These are phyloP conservation scores for Drosophila vallismaia DNA, from an alignment of 2,888 invertebrate species.

Conservation along the genomic window DNA sequence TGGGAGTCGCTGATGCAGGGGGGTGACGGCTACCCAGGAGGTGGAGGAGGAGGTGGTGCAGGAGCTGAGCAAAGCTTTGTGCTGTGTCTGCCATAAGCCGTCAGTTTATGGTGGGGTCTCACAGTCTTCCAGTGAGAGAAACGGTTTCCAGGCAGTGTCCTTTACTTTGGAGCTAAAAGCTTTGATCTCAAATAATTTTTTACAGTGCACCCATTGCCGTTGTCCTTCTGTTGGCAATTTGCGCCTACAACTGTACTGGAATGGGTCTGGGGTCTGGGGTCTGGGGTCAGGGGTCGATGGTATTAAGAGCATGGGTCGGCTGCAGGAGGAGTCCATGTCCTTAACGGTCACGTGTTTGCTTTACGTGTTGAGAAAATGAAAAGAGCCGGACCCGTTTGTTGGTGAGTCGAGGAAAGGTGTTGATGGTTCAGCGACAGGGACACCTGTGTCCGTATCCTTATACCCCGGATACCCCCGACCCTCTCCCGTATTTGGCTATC, in stretches of 20 bases:
- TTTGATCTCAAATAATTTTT: neutral
- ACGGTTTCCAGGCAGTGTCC: neutral
- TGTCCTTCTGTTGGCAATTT: slow-evolving; percentile 79
- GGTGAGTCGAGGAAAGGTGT: slow-evolving; percentile 53
- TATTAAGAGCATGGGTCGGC: slow-evolving; percentile 21
- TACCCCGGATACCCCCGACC: slow-evolving; percentile 12
- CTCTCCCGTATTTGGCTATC: slow-evolving; percentile 15
- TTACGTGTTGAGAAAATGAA: slow-evolving; percentile 80
- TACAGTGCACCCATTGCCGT: slow-evolving; percentile 26
- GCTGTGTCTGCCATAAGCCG: slow-evolving; percentile 78
- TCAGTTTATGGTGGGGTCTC: slow-evolving; percentile 65
- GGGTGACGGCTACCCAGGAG: neutral
- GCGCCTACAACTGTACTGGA: slow-evolving; percentile 75
- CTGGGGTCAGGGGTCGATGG: neutral
- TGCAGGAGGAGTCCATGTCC: slow-evolving; percentile 60
- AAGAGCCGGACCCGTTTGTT: slow-evolving; percentile 57
- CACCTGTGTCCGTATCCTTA: slow-evolving; percentile 64
- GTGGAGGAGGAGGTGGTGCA: slow-evolving; percentile 3
- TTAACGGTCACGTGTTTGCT: slow-evolving; percentile 79
- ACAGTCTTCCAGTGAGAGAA: slow-evolving; percentile 17
- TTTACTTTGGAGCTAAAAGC: too few relatives aligned
- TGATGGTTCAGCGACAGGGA: slow-evolving; percentile 74
- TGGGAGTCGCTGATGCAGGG: slow-evolving; percentile 12
- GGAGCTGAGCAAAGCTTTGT: slow-evolving; percentile 54
- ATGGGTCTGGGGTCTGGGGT: neutral